Conservation (phyloP, 1,140 invertebrate species). For the Sipha flava region DNA sequence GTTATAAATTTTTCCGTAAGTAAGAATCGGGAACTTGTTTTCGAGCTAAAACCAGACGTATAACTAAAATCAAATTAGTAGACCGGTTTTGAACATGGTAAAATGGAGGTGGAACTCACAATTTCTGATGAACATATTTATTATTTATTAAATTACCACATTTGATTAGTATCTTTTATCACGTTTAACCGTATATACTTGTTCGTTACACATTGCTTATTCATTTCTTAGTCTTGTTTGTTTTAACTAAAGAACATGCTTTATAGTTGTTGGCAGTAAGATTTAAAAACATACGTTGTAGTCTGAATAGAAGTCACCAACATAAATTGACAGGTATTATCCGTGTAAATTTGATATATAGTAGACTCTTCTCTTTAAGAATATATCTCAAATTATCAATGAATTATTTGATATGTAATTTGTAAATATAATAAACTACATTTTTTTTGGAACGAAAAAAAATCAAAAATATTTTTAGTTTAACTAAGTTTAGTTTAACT, state of each 20-base stretch:
- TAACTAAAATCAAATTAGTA: not conserved
- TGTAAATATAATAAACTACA: too few species aligned
- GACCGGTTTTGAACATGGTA: not conserved
- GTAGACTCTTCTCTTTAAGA: too few species aligned
- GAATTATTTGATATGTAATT: too few species aligned
- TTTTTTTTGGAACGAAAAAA: too few species aligned
- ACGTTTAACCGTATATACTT: not conserved
- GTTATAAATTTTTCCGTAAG: not conserved
- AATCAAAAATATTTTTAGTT: too few species aligned
- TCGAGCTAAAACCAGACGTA: not conserved
- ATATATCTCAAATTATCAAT: too few species aligned
- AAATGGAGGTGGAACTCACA: not conserved
- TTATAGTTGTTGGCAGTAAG: not conserved
- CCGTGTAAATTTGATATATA: too few species aligned
- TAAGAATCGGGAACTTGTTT: not conserved
- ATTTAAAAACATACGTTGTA: not conserved
- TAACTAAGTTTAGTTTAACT: too few species aligned
- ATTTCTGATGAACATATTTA: not conserved
- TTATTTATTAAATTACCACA: not conserved
- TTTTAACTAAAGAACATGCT: not conserved
- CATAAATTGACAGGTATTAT: not conserved
- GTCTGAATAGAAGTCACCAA: not conserved
- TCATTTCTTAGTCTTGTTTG: not conserved
- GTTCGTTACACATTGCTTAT: not conserved
- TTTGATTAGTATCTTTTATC: not conserved